Evolutionary conservation across 2,797 vertebrate species (phyloP), one percentile per base, ranked within the genome.

Genomic region (Echeneis naucrates): DNA sequence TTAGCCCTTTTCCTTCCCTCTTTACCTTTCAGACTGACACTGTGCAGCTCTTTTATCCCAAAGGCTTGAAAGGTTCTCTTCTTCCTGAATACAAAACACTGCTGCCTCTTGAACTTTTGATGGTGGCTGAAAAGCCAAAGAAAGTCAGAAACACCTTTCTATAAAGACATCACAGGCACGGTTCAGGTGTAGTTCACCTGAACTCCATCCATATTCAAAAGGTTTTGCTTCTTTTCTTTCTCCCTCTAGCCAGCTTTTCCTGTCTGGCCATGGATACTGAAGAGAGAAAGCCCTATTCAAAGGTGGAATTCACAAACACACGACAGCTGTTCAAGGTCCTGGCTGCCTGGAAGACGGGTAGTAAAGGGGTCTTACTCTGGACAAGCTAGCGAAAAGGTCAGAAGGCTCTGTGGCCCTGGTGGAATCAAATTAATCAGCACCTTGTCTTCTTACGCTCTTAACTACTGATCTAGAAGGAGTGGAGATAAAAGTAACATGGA

Each of bases 181-280:
- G 94, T 95, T 95, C 94, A 95, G 92, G 90, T 90, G 91, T 88
- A 95, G 94, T 95, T 94, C 94, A 94, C 85, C 83, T 90, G 90
- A 91, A 88, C 90, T 88, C 90, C 87, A 90, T 93, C 90, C 91
- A 88, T 92, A 92, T 92, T 91, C 89, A 90, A 88, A 90, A 80
- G 80, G 66, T 66, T 85, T 81, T 76, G 78, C 86, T 72, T 70
- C 63, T 42, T 68, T 74, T 30, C 48, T 75, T 75, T 85, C 75
- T 80, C 78, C 88, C 85, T 88, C 75, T 54, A 82, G 86, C 80
- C 52, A 89, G 84, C 74, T 77, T 80, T 83, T 60, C 68, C 75
- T 81, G 78, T 83, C 78, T 71, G 60, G 61, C 76, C 78, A 58
- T 82, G 81, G 76, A 65, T 84, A 78, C 69, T 27, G 60, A 86